phyloP scores from a whole-genome alignment of 2,113 vertebrate species.

The Carollia perspicillata region DNA sequence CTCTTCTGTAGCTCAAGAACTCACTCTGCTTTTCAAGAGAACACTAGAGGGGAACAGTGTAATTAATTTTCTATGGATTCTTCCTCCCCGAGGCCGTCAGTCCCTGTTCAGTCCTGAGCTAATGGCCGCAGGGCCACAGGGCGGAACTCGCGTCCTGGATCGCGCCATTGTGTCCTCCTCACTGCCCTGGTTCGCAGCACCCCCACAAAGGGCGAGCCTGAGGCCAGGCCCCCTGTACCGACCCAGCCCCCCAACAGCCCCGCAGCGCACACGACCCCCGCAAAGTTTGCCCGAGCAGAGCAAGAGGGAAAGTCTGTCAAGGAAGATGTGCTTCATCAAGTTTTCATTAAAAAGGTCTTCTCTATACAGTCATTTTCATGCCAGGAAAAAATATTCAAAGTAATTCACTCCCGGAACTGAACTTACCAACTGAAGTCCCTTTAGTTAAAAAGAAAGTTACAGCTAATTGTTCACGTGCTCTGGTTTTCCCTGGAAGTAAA shows the following conservation, averaged over 20 bases:
- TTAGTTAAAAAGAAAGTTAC: not conserved
- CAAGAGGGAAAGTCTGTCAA: too few relatives aligned
- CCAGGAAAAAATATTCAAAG: not conserved
- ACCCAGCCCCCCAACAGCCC: too few relatives aligned
- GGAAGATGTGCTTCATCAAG: not conserved
- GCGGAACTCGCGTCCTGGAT: not conserved
- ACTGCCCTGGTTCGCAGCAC: too few relatives aligned
- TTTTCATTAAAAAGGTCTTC: not conserved
- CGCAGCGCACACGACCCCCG: too few relatives aligned
- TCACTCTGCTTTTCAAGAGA: not conserved
- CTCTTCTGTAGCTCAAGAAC: not conserved
- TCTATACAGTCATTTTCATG: not conserved
- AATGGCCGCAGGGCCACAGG: not conserved
- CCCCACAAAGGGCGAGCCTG: not conserved
- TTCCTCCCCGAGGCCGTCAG: not conserved
- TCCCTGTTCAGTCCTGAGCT: not conserved
- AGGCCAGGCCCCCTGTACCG: not conserved
- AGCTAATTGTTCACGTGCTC: not conserved
- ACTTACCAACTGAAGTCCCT: not conserved
- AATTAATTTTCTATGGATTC: slow-evolving; percentile 41
- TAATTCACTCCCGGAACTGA: not conserved
- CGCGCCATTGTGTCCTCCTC: not conserved
- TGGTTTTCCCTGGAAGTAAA: not conserved
- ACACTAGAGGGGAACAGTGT: not conserved
- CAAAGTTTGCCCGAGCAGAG: too few relatives aligned